Percentiles rank a stretch among this genome's conserved stretches.
These are phyloP conservation scores for Pao palembangensis DNA, from an alignment of 2,113 vertebrate species.

Conservation along the genomic window DNA sequence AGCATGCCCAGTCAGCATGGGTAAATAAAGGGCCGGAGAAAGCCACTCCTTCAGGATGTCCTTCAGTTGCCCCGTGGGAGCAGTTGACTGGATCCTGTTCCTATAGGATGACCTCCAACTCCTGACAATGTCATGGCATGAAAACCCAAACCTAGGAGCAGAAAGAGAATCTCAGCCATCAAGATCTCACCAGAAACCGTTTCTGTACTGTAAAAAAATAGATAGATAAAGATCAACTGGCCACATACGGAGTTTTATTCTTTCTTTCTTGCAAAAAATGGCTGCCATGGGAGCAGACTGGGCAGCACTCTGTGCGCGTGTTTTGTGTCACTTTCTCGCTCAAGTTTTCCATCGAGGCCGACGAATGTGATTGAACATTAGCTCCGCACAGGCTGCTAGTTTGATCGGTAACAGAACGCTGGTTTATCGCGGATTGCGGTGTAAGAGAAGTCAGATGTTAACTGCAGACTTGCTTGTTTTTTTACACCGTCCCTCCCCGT, in stretches of 20 bases:
- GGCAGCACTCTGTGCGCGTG: background rate
- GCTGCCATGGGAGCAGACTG: too few species aligned
- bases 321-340: slow-evolving; percentile 28
- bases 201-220: background rate
- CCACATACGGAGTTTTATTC: too few species aligned
- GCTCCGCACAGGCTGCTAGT: slow-evolving; percentile 34
- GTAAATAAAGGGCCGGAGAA: slow-evolving; percentile 54
- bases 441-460: slow-evolving; percentile 25
- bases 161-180: background rate
- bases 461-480: slow-evolving; percentile 20
- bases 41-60: slow-evolving; percentile 39
- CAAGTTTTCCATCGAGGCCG: slow-evolving; percentile 57
- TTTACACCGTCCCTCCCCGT: slow-evolving; percentile 6
- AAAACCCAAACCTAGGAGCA: background rate
- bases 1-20: slow-evolving; percentile 48
- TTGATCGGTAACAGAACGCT: slow-evolving; percentile 68
- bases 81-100: slow-evolving; percentile 11
- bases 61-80: slow-evolving; percentile 49
- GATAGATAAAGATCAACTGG: too few species aligned
- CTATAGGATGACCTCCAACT: slow-evolving; percentile 33
- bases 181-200: background rate
- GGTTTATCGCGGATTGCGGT: slow-evolving; percentile 32
- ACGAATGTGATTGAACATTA: slow-evolving; percentile 67
- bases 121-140: slow-evolving; percentile 18
- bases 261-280: too few species aligned